A percentile compares a stretch with the other conserved stretches of the same genome.
Conservation (phyloP, 92 coral and sea anemone genomes). For the Porites cylindrica region DNA sequence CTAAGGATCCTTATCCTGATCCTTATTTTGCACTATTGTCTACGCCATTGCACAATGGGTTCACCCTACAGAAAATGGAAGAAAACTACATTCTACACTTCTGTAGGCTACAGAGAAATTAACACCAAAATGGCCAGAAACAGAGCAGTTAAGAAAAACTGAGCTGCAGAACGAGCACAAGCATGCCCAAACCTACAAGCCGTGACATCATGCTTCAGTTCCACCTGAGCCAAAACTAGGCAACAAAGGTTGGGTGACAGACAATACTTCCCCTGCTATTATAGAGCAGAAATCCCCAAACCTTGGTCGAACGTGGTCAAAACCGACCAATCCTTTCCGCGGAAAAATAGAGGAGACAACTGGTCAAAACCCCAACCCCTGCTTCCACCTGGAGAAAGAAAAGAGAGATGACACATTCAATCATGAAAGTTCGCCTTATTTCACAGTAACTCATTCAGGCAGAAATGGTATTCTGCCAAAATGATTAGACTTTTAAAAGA, state of each 20-base stretch:
- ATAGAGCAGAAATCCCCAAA: constrained; percentile 3
- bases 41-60: constrained; percentile 38
- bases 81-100: constrained; percentile 16
- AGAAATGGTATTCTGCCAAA: constrained; percentile 19
- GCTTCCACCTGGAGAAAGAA: background rate
- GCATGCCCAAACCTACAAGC: constrained; percentile 36
- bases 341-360: constrained; percentile 25
- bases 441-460: constrained; percentile 12
- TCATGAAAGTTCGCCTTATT: background rate
- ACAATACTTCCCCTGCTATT: background rate
- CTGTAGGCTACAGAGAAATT: constrained; percentile 5
- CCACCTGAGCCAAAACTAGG: constrained; percentile 16
- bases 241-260: constrained; percentile 29
- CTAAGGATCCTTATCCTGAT: constrained; percentile 23
- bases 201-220: constrained; percentile 17
- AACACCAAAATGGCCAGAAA: constrained; percentile 36
- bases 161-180: constrained; percentile 2
- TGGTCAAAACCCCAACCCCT: background rate
- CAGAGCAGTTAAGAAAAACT: constrained; percentile 1
- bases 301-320: constrained; percentile 2
- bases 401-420: background rate
- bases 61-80: constrained; percentile 51
- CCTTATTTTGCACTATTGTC: constrained; percentile 54
- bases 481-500: background rate
- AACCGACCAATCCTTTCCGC: constrained; percentile 11